phyloP scores from a whole-genome alignment of 2,888 invertebrate species.

The Drosophila ustulata region DNA sequence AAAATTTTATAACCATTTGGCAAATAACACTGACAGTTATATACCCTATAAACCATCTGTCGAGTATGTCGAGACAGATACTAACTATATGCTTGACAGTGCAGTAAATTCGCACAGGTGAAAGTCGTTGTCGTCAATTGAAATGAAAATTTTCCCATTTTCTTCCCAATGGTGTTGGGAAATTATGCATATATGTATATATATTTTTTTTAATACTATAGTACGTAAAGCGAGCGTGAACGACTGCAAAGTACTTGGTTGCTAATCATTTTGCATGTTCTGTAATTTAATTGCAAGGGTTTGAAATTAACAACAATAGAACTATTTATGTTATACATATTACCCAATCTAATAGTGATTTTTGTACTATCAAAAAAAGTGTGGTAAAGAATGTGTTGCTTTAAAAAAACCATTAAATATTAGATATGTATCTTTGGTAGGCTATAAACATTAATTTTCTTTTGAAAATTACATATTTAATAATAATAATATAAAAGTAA shows the following conservation, averaged over 20 bases:
- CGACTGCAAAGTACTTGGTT: constrained; percentile 3
- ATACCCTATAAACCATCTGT: constrained; percentile 23
- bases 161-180: constrained; percentile 35
- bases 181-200: neutral
- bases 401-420: no score
- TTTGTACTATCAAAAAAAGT: no score
- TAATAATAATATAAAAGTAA: no score
- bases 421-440: no score
- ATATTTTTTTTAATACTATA: neutral
- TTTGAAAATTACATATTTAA: no score
- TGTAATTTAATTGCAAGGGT: no score
- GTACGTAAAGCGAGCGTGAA: neutral
- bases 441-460: no score
- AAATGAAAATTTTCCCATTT: constrained; percentile 35
- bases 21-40: constrained; percentile 41
- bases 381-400: no score
- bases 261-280: no score
- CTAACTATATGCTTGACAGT: constrained; percentile 22
- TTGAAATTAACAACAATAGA: no score
- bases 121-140: constrained; percentile 51
- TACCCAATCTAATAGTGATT: no score
- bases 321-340: no score
- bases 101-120: constrained; percentile 55
- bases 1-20: constrained; percentile 42
- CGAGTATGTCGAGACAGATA: constrained; percentile 12